phyloP scores from a whole-genome alignment of 2,113 vertebrate species.

The Ptyas mucosa region DNA sequence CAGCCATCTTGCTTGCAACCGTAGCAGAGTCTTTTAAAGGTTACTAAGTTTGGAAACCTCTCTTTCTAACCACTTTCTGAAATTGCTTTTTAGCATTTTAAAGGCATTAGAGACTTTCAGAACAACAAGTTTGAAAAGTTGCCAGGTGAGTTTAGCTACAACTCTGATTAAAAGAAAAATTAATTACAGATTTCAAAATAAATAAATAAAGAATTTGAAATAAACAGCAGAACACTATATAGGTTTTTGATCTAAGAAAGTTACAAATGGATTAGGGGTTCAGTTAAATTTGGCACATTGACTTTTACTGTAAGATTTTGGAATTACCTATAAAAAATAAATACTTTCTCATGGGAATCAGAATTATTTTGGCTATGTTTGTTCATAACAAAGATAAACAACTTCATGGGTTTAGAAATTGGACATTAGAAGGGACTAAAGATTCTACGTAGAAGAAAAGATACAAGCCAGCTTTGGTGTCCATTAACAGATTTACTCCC shows the following conservation, averaged over 20 bases:
- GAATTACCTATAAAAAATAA: not conserved
- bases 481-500: no score
- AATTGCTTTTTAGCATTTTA: not conserved
- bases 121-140: not conserved
- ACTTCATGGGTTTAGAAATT: not conserved
- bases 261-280: not conserved
- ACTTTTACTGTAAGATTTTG: not conserved
- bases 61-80: not conserved
- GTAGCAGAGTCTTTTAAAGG: not conserved
- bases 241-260: not conserved
- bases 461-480: not conserved
- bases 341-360: not conserved
- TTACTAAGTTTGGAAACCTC: not conserved
- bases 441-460: not conserved
- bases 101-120: not conserved
- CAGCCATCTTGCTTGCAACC: not conserved
- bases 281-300: not conserved
- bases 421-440: not conserved
- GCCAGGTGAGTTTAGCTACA: not conserved
- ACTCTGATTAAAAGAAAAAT: not conserved
- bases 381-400: not conserved
- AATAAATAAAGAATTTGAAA: not conserved
- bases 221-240: not conserved
- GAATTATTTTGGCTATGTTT: not conserved
- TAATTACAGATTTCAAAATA: not conserved